Evolutionary conservation across 2,888 invertebrate species (phyloP), one percentile per base, ranked within the genome.

Genomic region (Hyposoter dolosus): DNA sequence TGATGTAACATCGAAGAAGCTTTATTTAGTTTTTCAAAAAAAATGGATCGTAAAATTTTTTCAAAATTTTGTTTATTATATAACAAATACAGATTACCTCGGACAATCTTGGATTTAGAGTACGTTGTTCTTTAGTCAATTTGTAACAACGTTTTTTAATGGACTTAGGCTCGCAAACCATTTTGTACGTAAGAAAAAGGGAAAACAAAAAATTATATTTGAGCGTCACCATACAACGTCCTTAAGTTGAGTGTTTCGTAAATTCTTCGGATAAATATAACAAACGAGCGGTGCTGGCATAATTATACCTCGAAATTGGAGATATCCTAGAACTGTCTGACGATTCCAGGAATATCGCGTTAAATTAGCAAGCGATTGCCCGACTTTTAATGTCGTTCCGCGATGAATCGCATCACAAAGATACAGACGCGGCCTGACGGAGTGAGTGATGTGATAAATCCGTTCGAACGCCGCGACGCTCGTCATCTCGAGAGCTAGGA

Each of bases 311-410:
- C 50, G 66, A 17, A 83, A 85, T 85, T 56, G 56, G 66, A 68
- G 72, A 85, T 85, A 83, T 85, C 77, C 74, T 77, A 68, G 80
- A 86, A 83, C 19, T 43, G 6, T 12, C 63, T 53, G 40, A 45
- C 50, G 40, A 81, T 86, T 83, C 86, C 53, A 78, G 78, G 83
- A 86, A 86, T 6, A 19, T 17, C 76, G 86, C 78, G 75, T 82
- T 81, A 83, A 86, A 86, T 83, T 78, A 83, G 65, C 81, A 40
- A 50, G 74, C 81, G 86, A 86, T 86, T 86, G 81, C 69, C 7
- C 69, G 78, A 53, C 77, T 81, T 83, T 86, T 81, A 45, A 74
- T 45, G 86, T 68, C 86, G 45, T 56, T 63, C 53, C 23, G 66
- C 79, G 74, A 83, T 83, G 81, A 83, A 83, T 83, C 83, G 83